These are phyloP conservation scores for Merluccius polli DNA, from an alignment of 2,797 vertebrate genomes.

Conservation along the genomic window DNA sequence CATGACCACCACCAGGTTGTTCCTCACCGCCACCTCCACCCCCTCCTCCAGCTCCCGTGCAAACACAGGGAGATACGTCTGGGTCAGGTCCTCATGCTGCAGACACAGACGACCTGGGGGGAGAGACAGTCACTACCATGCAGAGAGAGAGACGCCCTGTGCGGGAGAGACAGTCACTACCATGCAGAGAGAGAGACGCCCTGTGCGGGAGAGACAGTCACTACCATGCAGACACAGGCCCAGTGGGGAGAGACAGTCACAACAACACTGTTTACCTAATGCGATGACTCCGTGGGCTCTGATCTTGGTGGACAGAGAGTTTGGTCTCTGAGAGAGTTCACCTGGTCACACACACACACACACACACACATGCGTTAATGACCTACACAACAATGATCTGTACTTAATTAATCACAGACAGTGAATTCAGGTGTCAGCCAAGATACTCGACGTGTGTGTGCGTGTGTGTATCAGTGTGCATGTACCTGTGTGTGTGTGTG, in stretches of 20 bases:
- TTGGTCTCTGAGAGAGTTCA: constrained; percentile 52
- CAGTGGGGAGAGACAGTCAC: neutral
- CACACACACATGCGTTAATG: neutral
- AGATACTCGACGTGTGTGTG: neutral
- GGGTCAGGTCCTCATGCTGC: constrained; percentile 86
- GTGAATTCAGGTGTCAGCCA: too few species aligned
- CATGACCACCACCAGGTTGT: constrained; percentile 85
- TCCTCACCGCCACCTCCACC: constrained; percentile 78
- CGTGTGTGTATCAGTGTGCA: neutral
- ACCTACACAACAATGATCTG: too few species aligned
- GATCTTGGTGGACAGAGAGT: constrained; percentile 76
- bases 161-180: neutral
- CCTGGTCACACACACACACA: neutral
- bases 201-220: neutral
- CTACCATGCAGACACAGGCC: too few species aligned
- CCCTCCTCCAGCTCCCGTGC: constrained; percentile 87
- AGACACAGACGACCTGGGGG: constrained; percentile 87
- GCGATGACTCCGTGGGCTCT: constrained; percentile 89
- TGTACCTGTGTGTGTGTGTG: constrained; percentile 1
- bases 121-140: neutral
- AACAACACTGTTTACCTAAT: constrained; percentile 79
- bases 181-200: too few species aligned
- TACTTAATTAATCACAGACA: too few species aligned
- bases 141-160: neutral
- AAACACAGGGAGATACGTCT: constrained; percentile 83